Evolutionary conservation across 2,113 vertebrate species (phyloP), one percentile per base, ranked within the genome.

Genomic region (Pavo muticus): DNA sequence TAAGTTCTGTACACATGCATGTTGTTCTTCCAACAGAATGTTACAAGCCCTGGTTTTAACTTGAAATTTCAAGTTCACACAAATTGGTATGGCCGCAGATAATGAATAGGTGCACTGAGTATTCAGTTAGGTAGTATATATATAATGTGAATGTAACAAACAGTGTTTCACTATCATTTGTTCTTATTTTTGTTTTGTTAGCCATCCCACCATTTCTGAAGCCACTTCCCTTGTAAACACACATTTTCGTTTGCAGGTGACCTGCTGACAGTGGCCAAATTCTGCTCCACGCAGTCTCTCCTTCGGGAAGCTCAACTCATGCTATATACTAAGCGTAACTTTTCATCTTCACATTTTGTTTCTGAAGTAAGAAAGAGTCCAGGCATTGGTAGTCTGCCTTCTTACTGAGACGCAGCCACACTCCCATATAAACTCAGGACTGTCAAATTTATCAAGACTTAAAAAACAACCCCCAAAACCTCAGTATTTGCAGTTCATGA

Each of bases 11-110:
- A 69, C 80, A 90, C 91, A 35, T 35, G 93, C 88, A 87, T 50
- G 18, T 48, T 61, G 48, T 91, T 85, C 61, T 94, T 91, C 24
- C 82, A 88, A 91, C 52, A 64, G 75, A 93, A n/a, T 2, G 4
- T 84, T 69, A 86, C 39, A 94, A 93, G 81, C 15, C 44, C 52
- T 74, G 64, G 10, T 40, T 95, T 77, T 87, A 61, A 92, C 75
- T 27, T n/a, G 35, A 88, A 83, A 86, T 57, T 79, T 83, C 61
- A 91, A 54, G 45, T 82, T 87, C 30, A 12, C 54, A 48, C 50
- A 14, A 67, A 63, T 40, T 54, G 70, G 18, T 74, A 75, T 54
- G 78, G 71, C 80, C 91, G 81, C 13, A 19, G 57, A 56, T 65
- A 88, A 44, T 4, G 54, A 84, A 35, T 10, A 86, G 40, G 65